Conservation (phyloP, 2,888 invertebrate genomes). For the Rutpela maculata region DNA sequence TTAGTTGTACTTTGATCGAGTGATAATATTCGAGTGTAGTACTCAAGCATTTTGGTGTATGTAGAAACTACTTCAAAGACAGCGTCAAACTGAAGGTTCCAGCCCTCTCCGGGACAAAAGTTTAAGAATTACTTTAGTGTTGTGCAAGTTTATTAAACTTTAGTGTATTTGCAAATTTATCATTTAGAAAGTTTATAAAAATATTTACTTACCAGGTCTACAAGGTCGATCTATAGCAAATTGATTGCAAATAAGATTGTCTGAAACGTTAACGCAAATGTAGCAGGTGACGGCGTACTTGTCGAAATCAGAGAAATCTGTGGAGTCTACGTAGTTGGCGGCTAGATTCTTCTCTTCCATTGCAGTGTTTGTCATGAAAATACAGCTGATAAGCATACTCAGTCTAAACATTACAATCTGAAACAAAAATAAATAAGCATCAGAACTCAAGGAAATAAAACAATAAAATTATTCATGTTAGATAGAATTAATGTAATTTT, state of each 20-base stretch:
- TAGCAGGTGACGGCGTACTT: slow-evolving; percentile 77
- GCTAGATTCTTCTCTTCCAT: slow-evolving; percentile 64
- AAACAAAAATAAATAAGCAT: slow-evolving; percentile 58
- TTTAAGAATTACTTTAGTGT: too few species aligned
- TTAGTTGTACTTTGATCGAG: too few species aligned
- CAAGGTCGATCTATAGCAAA: slow-evolving; percentile 80
- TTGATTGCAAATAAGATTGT: slow-evolving; percentile 80
- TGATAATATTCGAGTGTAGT: too few species aligned
- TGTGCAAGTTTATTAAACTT: too few species aligned
- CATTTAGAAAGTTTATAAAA: background rate
- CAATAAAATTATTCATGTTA: too few species aligned
- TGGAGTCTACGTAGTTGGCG: slow-evolving; percentile 56
- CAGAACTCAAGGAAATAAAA: too few species aligned
- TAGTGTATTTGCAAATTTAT: too few species aligned
- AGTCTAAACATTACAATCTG: slow-evolving; percentile 74
- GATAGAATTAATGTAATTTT: too few species aligned
- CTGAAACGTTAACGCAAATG: slow-evolving; percentile 80
- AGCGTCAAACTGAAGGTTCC: too few species aligned
- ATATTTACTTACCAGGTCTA: slow-evolving; percentile 73
- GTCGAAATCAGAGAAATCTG: slow-evolving; percentile 67
- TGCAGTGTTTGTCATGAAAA: slow-evolving; percentile 72
- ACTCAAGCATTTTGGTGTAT: too few species aligned
- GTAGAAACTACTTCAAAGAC: too few species aligned
- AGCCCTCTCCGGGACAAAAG: too few species aligned
- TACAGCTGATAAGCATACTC: slow-evolving; percentile 73